Conservation (phyloP, 2,113 vertebrate species). For the Lucifuga dentata region DNA sequence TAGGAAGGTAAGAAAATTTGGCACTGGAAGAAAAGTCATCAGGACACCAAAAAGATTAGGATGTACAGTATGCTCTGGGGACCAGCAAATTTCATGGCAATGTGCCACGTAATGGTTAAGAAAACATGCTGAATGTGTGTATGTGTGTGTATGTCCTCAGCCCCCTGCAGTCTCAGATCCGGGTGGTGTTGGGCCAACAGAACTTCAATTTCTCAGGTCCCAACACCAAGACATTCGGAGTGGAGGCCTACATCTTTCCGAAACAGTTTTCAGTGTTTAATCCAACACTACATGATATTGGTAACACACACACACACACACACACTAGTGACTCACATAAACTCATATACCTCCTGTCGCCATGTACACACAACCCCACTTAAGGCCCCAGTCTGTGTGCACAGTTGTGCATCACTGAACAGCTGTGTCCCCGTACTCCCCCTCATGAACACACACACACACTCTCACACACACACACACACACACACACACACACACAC, state of each 20-base stretch:
- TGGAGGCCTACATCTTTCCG: constrained; percentile 88
- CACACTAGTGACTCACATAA: constrained; percentile 49
- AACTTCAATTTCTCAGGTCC: constrained; percentile 86
- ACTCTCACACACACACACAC: constrained; percentile 22
- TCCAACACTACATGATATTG: constrained; percentile 91
- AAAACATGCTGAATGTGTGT: no score
- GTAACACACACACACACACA: constrained; percentile 76
- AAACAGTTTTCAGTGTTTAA: constrained; percentile 87
- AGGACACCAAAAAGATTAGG: no score
- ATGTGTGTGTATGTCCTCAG: constrained; percentile 66
- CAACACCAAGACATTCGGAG: constrained; percentile 85
- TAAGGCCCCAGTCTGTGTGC: constrained; percentile 36
- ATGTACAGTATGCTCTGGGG: neutral
- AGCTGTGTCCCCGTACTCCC: constrained; percentile 58
- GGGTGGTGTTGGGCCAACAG: constrained; percentile 94
- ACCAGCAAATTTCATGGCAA: neutral
- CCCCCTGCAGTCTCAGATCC: constrained; percentile 84
- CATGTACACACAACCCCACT: constrained; percentile 40
- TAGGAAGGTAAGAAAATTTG: no score
- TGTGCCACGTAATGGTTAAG: no score
- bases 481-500: constrained; percentile 2
- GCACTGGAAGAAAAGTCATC: no score
- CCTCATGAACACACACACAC: constrained; percentile 17
- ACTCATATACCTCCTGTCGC: constrained; percentile 37
- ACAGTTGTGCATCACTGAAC: constrained; percentile 71